Conservation (phyloP, 2,888 invertebrate genomes). For the Trissoscelio sp. region DNA sequence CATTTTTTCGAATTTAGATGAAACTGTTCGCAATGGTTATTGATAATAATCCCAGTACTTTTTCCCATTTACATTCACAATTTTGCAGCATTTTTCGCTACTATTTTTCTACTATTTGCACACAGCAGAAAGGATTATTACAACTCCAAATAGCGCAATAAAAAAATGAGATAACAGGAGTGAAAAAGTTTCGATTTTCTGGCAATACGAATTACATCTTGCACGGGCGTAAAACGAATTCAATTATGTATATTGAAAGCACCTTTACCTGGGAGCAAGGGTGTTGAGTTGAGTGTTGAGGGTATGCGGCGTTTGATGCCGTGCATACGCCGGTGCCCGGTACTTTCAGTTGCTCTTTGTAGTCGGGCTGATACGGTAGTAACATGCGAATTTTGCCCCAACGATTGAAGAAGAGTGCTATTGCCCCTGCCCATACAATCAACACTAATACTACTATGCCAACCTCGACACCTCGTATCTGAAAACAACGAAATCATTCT, state of each 20-base stretch:
- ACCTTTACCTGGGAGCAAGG: constrained; percentile 86
- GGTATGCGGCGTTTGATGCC: constrained; percentile 85
- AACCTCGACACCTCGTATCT: constrained; percentile 86
- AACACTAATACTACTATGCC: constrained; percentile 94
- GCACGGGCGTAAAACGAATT: constrained; percentile 23
- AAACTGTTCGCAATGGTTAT: no score
- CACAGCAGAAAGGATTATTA: background rate
- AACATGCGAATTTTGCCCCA: constrained; percentile 98
- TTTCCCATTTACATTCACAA: no score
- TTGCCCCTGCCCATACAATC: constrained; percentile 94
- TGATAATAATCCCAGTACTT: no score
- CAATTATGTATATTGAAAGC: constrained; percentile 35
- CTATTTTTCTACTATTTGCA: no score
- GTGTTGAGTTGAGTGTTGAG: constrained; percentile 85
- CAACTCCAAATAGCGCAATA: background rate
- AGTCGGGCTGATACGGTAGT: constrained; percentile 95
- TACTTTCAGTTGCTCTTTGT: constrained; percentile 94
- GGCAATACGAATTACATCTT: constrained; percentile 44
- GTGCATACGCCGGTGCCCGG: constrained; percentile 89
- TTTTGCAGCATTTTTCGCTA: no score
- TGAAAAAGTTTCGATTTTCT: constrained; percentile 9
- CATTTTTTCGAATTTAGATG: no score
- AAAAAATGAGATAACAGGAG: background rate
- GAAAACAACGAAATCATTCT: constrained; percentile 36
- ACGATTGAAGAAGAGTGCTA: constrained; percentile 95